Evolutionary conservation across 1,140 invertebrate species (phyloP), one percentile per base, ranked within the genome.

Genomic region (Drosophila novamexicana): DNA sequence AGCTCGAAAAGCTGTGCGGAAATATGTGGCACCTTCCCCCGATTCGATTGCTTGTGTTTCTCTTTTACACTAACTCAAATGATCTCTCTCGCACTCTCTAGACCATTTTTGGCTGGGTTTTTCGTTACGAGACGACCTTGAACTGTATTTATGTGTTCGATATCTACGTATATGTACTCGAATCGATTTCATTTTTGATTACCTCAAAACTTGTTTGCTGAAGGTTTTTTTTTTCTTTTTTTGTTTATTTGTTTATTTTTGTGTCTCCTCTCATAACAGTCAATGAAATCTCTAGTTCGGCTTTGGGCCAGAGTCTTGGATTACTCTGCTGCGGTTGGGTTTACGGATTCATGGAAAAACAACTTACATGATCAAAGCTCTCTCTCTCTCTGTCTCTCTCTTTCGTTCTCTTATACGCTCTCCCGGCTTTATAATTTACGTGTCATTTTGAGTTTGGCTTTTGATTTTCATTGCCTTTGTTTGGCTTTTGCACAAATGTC

Each of bases 141-240:
- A 73, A 67, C 70, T 61, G 56, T 45, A 59, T 53, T 37, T 53
- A 7, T 16, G 16, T 18, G 10, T 42, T 37, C 32, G 32, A 37
- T 58, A 47, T 29, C 18, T n/a, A 36, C 29, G 49, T 50, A 8
- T 7, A 32, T 29, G n/a, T 70, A 57, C 18, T 36, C 16, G 34
- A 40, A 64, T 71, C 42, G 52, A 71, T 77, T 64, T 53, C 62
- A 59, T 58, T 57, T 47, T 64, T 54, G 67, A 68, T 66, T 63
- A 47, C 14, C 36, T 58, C 42, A 45, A 47, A 58, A 72, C 59
- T 44, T 10, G 36, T 40, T 64, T 75, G 18, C 29, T 16, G 69
- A 72, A 72, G 69, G 69, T 66, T 66, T 65, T 50, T 32, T 56
- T 53, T 59, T 22, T 22, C 3, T 22, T 3, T 22, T 22, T 3